Evolutionary conservation across 2,113 vertebrate genomes (phyloP), one percentile per base, ranked within the genome.

Genomic region (Onychostruthus taczanowskii): DNA sequence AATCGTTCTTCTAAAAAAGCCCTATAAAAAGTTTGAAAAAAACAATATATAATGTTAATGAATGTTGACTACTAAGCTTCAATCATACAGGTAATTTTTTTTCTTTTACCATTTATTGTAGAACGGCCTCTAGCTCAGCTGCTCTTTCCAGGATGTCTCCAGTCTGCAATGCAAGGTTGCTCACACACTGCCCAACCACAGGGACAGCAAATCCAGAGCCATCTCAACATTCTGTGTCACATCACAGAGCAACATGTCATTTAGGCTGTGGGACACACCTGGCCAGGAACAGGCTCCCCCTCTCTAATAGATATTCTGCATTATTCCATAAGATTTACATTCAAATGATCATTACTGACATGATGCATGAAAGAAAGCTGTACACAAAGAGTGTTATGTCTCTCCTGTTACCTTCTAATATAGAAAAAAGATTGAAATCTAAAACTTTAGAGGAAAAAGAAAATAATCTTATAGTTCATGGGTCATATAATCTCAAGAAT

Each of bases 1-100:
- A 69, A 99, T 99, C 4, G 99, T 99, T 85, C 99, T 97, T 87
- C 99, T 98, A 75, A 99, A 99, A 97, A 99, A 99, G 0, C 99
- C 99, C 99, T 99, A 88, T 0, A 70, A 74, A 64, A 89, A 70
- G 92, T 79, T 84, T 20, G 27, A 87, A 50, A 72, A 84, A 67
- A 87, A 50, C 15, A 92, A 41, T 16, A 87, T 3, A 12, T 9
- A 43, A 82, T 6, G 28, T 94, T 86, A 96, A 82, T 77, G 15
- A 49, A 81, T 22, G 15, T 11, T 83, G 63, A n/a, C 5, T 52
- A 69, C 24, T 61, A 69, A 74, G 56, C 13, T 81, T 89, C 58
- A 72, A 10, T 63, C 50, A 61, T 3, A 66, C 16, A 47, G 11
- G 14, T 30, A 16, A 30, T 5, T 23, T 58, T 2, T 76, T 64